Percentiles rank a stretch among this genome's conserved stretches.
Conservation (phyloP, 2,113 vertebrate genomes). For the Hippocampus comes region DNA sequence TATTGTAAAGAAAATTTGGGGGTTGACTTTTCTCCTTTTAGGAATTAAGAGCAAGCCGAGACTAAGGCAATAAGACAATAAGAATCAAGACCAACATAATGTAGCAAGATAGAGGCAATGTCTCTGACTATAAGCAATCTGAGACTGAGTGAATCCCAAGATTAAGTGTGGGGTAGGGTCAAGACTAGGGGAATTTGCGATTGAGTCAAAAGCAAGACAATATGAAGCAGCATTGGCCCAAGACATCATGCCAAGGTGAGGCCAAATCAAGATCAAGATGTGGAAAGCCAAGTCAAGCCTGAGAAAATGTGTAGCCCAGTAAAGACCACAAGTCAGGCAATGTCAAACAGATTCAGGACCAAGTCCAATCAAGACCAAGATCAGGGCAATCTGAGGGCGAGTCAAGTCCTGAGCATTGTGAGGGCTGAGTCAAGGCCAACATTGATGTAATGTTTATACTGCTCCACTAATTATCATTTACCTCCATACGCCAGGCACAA, state of each 20-base stretch:
- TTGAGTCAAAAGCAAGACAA: background rate
- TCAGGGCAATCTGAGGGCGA: background rate
- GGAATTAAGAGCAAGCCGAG: background rate
- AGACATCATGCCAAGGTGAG: too few species aligned
- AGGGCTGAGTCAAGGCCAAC: background rate
- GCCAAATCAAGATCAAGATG: too few species aligned
- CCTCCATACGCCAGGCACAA: background rate
- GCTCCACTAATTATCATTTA: background rate
- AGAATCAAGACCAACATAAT: too few species aligned
- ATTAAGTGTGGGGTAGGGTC: background rate
- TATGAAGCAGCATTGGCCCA: too few species aligned
- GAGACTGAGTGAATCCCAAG: background rate
- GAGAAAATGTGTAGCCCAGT: too few species aligned
- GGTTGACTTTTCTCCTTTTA: too few species aligned
- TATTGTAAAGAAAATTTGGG: too few species aligned
- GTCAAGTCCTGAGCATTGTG: background rate
- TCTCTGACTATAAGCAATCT: background rate
- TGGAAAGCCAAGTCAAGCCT: too few species aligned
- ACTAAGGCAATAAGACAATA: background rate
- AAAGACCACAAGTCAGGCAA: background rate
- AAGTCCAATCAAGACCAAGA: too few species aligned
- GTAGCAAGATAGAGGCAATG: too few species aligned
- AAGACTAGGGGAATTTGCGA: background rate
- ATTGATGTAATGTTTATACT: background rate
- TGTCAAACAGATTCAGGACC: background rate